Base-by-base conservation (phyloP, 2,113 vertebrate genomes). In the Silurus glanis region DNA sequence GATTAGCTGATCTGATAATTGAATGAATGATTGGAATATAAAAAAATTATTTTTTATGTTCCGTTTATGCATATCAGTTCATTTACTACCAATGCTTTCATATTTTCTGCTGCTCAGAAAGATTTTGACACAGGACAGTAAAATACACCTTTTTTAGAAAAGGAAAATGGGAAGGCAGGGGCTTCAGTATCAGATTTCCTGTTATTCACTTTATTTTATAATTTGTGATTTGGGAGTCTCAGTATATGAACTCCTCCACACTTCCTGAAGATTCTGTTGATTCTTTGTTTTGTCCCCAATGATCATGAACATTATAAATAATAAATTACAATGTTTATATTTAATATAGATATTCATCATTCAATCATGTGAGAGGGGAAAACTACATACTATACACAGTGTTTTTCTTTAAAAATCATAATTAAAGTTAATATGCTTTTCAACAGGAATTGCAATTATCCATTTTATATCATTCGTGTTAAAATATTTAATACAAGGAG, bases 121-220 rank as follows among this genome's bases (percentile, higher is more conserved):
- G 21, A 62, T 62, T 62, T 7, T 17, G 19, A 23, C 37, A 10
- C 61, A 62, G 61, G 21, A 62, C 19, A 64, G 83, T 37, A 75
- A 71, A 80, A 13, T 47, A 21, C 85, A 16, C 16, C 9, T 5
- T 6, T 25, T 66, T 66, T 66, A 37, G 17, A 6, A 5, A 37
- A 71, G 28, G 17, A 72, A 64, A 61, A 9, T 55, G 80, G 25
- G 80, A 37, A 62, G 74, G 19, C 87, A 78, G 23, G 79, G 21
- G 55, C 75, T 47, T 72, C 19, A 72, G 47, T 21, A 17, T 47
- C 25, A 67, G 49, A 80, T 87, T 91, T 94, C 91, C 91, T 93
- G 92, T 93, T 93, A 76, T 25, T 21, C 59, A 62, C 16, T 90
- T 92, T 93, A 86, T 88, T 92, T 82, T 71, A 88, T 86, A 55